Evolutionary conservation across 2,113 vertebrate species (phyloP).

Genomic region (Microcebus tavaratra): DNA sequence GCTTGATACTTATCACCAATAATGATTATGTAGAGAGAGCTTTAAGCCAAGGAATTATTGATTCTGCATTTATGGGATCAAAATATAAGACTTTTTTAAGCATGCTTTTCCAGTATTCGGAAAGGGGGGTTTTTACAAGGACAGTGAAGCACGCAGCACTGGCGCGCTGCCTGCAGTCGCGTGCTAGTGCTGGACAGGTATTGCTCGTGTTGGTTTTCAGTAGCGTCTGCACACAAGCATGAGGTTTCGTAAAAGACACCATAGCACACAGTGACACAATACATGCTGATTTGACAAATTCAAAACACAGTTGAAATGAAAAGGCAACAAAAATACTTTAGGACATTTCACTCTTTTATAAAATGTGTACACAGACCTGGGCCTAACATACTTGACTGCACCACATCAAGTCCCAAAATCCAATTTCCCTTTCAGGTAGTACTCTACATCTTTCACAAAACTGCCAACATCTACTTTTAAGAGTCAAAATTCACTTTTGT

Average conservation of each 20-base stretch:
- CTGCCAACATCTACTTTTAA: slow-evolving; percentile 55
- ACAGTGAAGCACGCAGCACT: slow-evolving; percentile 69
- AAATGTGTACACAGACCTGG: slow-evolving; percentile 60
- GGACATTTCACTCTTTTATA: slow-evolving; percentile 67
- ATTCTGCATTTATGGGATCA: slow-evolving; percentile 61
- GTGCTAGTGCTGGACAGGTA: slow-evolving; percentile 76
- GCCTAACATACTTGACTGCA: slow-evolving; percentile 78
- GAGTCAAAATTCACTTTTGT: slow-evolving; percentile 69
- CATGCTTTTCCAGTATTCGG: slow-evolving; percentile 73
- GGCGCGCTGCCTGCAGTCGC: slow-evolving; percentile 70
- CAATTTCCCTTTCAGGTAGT: slow-evolving; percentile 74
- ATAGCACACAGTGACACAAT: slow-evolving; percentile 69
- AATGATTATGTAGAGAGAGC: slow-evolving; percentile 5
- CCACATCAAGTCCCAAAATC: slow-evolving; percentile 70
- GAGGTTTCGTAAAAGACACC: slow-evolving; percentile 74
- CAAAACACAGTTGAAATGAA: slow-evolving; percentile 76
- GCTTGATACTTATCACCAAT: slow-evolving; percentile 1
- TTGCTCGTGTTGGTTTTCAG: slow-evolving; percentile 71
- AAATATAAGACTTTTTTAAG: slow-evolving; percentile 61
- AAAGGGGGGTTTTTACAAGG: slow-evolving; percentile 71
- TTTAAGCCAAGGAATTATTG: slow-evolving; percentile 41
- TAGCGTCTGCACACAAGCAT: slow-evolving; percentile 72
- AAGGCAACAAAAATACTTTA: slow-evolving; percentile 77
- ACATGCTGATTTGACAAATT: slow-evolving; percentile 45
- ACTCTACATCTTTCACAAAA: slow-evolving; percentile 32